A percentile compares a stretch with the other conserved stretches of the same genome.
Evolutionary conservation across 1,140 invertebrate genomes (phyloP).

Genomic region (Drosophila pallidifrons): DNA sequence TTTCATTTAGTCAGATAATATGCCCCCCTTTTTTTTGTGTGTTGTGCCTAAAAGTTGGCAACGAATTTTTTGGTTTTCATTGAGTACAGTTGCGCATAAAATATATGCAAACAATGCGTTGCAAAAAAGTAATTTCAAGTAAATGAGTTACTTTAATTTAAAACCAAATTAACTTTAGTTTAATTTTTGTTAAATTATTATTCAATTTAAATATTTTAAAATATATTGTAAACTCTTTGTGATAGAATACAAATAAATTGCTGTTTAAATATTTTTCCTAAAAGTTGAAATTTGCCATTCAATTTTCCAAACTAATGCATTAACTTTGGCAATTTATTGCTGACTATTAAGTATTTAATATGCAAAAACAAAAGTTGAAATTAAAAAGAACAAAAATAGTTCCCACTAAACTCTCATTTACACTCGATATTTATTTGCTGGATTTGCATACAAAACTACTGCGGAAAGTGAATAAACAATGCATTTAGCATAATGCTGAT

Average conservation of each 20-base stretch:
- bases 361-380: background rate
- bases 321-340: background rate
- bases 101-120: background rate
- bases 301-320: background rate
- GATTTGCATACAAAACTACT: slow-evolving; percentile 7
- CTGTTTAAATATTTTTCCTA: too few relatives aligned
- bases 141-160: background rate
- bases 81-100: slow-evolving; percentile 11
- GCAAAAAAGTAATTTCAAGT: too few relatives aligned
- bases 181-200: background rate
- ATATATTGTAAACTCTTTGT: too few relatives aligned
- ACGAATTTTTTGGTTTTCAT: background rate
- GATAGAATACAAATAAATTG: too few relatives aligned
- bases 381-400: too few relatives aligned
- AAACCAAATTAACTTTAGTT: background rate
- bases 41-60: slow-evolving; percentile 20
- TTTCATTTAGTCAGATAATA: slow-evolving; percentile 50
- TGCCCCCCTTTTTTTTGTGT: slow-evolving; percentile 11
- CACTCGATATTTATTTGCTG: slow-evolving; percentile 6
- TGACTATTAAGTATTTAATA: background rate
- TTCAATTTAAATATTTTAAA: too few relatives aligned
- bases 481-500: background rate
- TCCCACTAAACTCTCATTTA: background rate
- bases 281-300: too few relatives aligned
- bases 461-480: slow-evolving; percentile 2